These are phyloP conservation scores for Acrobeloides nanus DNA, from an alignment of 2,888 invertebrate genomes.

Conservation along the genomic window DNA sequence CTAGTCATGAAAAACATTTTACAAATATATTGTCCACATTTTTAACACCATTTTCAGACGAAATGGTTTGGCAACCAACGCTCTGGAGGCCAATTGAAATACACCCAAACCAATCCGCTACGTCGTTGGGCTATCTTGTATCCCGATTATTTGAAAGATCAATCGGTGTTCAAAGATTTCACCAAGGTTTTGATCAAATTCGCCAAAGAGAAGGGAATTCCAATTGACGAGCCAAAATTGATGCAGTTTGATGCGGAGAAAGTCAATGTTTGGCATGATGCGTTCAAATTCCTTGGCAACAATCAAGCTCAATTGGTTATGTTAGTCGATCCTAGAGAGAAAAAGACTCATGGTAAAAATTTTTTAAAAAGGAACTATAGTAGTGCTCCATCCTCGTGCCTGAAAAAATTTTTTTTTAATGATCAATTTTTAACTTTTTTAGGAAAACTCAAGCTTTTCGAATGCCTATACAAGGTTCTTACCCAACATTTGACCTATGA, in stretches of 20 bases:
- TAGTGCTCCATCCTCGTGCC: too few species aligned
- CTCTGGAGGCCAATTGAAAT: too few species aligned
- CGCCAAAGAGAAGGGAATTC: background rate
- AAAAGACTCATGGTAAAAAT: conserved; percentile 7
- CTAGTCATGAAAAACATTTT: too few species aligned
- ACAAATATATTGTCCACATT: background rate
- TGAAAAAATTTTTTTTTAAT: too few species aligned
- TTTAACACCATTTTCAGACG: background rate
- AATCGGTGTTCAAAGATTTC: background rate
- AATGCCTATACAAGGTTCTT: conserved; percentile 16
- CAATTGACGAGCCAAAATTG: background rate
- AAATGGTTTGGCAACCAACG: background rate
- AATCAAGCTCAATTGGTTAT: conserved; percentile 1
- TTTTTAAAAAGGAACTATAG: too few species aligned
- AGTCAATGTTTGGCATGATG: background rate
- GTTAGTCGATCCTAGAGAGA: conserved; percentile 7
- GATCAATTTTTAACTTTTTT: too few species aligned
- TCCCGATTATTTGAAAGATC: too few species aligned
- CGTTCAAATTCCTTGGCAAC: background rate
- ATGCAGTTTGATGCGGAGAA: background rate
- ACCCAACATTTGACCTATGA: conserved; percentile 19
- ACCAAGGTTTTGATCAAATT: background rate
- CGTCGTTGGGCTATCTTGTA: too few species aligned
- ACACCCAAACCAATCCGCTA: too few species aligned
- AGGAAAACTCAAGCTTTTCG: conserved; percentile 18